Base-by-base conservation (phyloP, 2,888 invertebrate genomes). In the Crepidodera aurea region DNA sequence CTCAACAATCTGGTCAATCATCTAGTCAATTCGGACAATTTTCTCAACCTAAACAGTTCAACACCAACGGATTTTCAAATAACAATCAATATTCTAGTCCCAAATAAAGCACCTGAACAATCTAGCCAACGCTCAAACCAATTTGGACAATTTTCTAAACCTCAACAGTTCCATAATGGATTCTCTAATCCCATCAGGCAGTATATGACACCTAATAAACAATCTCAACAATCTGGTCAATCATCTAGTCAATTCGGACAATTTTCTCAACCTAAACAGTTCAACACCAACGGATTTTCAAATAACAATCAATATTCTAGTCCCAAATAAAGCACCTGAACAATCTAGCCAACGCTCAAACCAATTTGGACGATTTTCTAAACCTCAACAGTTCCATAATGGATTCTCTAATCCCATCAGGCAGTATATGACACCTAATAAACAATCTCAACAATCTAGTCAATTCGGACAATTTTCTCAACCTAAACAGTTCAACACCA, bases 301-400 rank as follows among this genome's bases (percentile, higher is more conserved):
- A 40, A 10, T n/a, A n/a, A n/a, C 18, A 54, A 42, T 15, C 54
- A 54, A 16, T 54, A 40, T 54, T 18, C 25, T 27, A 54, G 4
- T 27, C n/a, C n/a, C n/a, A n/a, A n/a, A n/a, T n/a, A n/a, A n/a
- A n/a, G n/a, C n/a, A n/a, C n/a, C n/a, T n/a, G n/a, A n/a, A n/a
- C n/a, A n/a, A n/a, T n/a, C n/a, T n/a, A n/a, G n/a, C n/a, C n/a
- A n/a, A n/a, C n/a, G n/a, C n/a, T n/a, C n/a, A n/a, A n/a, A n/a
- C n/a, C n/a, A n/a, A n/a, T n/a, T n/a, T n/a, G n/a, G n/a, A n/a
- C n/a, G n/a, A n/a, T n/a, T n/a, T n/a, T n/a, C n/a, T n/a, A n/a
- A n/a, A n/a, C n/a, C n/a, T n/a, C n/a, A n/a, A n/a, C n/a, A n/a
- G n/a, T n/a, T n/a, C n/a, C n/a, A n/a, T n/a, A n/a, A n/a, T n/a